Evolutionary conservation across 2,888 invertebrate genomes (phyloP), one percentile per base, ranked within the genome.

Genomic region (Helleia helle): DNA sequence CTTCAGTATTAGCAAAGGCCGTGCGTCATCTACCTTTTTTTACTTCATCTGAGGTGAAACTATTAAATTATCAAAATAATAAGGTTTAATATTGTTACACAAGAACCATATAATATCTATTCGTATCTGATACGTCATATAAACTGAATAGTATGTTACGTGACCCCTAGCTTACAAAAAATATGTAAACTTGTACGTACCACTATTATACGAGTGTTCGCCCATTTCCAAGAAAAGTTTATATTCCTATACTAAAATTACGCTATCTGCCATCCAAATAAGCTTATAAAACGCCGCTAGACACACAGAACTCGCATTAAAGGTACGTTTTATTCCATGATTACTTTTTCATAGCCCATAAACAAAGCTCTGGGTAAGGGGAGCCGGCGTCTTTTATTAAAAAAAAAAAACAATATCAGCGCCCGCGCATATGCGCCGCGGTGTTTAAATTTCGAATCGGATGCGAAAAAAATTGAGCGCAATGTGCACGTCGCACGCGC

Each of bases 391-490:
- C 57, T 58, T 62, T 61, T 62, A 61, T 60, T 54, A 54, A 52
- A 58, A 59, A 58, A 54, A 58, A 60, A 67, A 65, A 62, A 66
- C 59, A 59, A 66, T 66, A 72, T 68, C 62, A 55, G 63, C 65
- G 64, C 62, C 62, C 58, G 65, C 61, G 68, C 77, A 67, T 69
- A 71, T 76, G 71, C 69, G 62, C 61, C 54, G 65, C 67, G 65
- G 66, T 75, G 71, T 77, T 81, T 76, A 61, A 76, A 71, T 74
- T 75, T 73, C 67, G 66, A 76, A 79, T 80, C 76, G 81, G 81
- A 83, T 81, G 80, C 74, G 69, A 80, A 81, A 83, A 81, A 83
- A 81, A 74, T 67, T 53, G 52, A 44, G 61, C 80, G 80, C 80
- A 81, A 80, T 81, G 81, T 81, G 81, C 64, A 52, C 44, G 51